phyloP scores from a whole-genome alignment of 1,140 invertebrate genomes.

The Camponotus vicinus region DNA sequence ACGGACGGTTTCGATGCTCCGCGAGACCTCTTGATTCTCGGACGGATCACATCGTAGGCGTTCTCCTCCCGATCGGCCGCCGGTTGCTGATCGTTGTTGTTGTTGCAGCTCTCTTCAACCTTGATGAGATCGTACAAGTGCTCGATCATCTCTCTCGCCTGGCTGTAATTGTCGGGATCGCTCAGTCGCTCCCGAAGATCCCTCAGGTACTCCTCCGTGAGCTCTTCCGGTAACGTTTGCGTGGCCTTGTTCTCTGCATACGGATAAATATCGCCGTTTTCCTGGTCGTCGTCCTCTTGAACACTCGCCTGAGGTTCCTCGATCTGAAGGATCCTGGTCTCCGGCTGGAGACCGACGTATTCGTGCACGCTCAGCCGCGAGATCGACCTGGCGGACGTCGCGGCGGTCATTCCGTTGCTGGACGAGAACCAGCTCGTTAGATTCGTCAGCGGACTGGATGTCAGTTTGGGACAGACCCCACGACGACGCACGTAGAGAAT shows the following conservation, averaged over 20 bases:
- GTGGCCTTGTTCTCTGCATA: conserved; percentile 89
- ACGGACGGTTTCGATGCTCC: conserved; percentile 85
- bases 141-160: conserved; percentile 92
- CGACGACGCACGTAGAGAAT: conserved; percentile 87
- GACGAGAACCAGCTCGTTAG: conserved; percentile 81
- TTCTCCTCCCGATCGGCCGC: conserved; percentile 87
- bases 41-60: conserved; percentile 89
- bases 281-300: conserved; percentile 74
- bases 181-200: conserved; percentile 90
- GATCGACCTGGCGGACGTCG: conserved; percentile 87
- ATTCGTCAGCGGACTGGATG: conserved; percentile 80
- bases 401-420: conserved; percentile 82
- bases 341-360: conserved; percentile 88
- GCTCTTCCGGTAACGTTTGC: conserved; percentile 91
- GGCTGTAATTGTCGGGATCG: conserved; percentile 90
- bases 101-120: conserved; percentile 90
- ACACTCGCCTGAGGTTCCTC: conserved; percentile 72
- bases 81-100: conserved; percentile 84
- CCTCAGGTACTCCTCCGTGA: conserved; percentile 91
- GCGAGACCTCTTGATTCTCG: conserved; percentile 82
- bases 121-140: conserved; percentile 92
- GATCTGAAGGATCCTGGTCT: conserved; percentile 81
- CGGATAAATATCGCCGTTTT: conserved; percentile 83
- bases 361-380: conserved; percentile 89
- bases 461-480: conserved; percentile 85